Conservation (phyloP, 2,888 invertebrate species). For the Caprella mutica region DNA sequence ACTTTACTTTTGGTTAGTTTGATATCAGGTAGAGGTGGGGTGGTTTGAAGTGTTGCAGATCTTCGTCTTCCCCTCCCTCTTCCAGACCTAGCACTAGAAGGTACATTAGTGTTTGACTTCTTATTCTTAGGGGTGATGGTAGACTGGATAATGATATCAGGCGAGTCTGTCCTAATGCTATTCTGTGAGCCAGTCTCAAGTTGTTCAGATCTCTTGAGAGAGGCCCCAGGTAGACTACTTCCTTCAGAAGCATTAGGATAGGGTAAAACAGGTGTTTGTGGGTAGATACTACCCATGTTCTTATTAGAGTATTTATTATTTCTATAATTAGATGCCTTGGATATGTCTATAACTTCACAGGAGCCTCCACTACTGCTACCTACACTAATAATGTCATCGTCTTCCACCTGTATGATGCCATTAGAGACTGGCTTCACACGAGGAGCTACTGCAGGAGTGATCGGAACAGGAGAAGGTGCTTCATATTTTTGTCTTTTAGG, state of each 20-base stretch:
- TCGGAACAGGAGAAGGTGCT: too few relatives aligned
- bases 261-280: neutral
- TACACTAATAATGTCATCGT: neutral
- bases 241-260: constrained; percentile 1
- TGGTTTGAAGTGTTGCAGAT: constrained; percentile 1
- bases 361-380: constrained; percentile 2
- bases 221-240: neutral
- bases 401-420: constrained; percentile 1
- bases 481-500: neutral
- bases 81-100: constrained; percentile 5
- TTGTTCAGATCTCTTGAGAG: neutral
- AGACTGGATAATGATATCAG: neutral
- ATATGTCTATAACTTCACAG: constrained; percentile 5
- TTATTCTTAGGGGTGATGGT: neutral
- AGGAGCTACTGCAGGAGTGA: too few relatives aligned
- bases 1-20: constrained; percentile 51
- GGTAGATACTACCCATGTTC: neutral
- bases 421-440: neutral
- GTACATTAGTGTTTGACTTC: neutral
- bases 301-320: too few relatives aligned
- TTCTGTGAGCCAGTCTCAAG: too few relatives aligned
- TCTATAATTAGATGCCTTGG: too few relatives aligned
- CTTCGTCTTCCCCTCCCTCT: neutral
- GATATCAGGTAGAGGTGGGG: constrained; percentile 35
- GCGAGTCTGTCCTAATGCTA: constrained; percentile 2